Evolutionary conservation across 1,140 invertebrate genomes (phyloP).

Genomic region (Saxidomus purpurata): DNA sequence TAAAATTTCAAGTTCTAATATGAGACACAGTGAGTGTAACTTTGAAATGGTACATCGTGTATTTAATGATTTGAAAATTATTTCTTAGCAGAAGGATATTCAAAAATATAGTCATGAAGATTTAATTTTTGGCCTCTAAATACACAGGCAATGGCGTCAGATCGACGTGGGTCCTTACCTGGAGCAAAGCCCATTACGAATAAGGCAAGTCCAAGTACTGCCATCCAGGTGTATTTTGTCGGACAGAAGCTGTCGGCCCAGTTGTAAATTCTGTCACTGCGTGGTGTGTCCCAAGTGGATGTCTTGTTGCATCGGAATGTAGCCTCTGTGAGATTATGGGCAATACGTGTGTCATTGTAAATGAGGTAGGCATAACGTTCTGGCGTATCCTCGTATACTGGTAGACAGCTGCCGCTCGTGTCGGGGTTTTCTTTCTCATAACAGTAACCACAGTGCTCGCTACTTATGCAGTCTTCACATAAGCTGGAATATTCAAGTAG

Average conservation of each 20-base stretch:
- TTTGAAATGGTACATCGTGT: too few relatives aligned
- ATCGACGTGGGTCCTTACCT: slow-evolving; percentile 85
- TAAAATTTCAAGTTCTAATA: slow-evolving; percentile 66
- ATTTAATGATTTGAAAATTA: too few relatives aligned
- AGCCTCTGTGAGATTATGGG: neutral
- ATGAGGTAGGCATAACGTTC: slow-evolving; percentile 71
- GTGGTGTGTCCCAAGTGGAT: slow-evolving; percentile 48
- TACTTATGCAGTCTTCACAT: slow-evolving; percentile 85
- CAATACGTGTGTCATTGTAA: slow-evolving; percentile 24
- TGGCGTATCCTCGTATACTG: slow-evolving; percentile 68
- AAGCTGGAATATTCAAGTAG: slow-evolving; percentile 75
- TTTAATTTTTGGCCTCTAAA: too few relatives aligned
- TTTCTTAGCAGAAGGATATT: too few relatives aligned
- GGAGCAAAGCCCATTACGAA: slow-evolving; percentile 88
- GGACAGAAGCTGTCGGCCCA: slow-evolving; percentile 88
- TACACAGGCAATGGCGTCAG: too few relatives aligned
- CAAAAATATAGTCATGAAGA: too few relatives aligned
- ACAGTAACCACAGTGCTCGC: slow-evolving; percentile 87
- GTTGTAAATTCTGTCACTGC: slow-evolving; percentile 54
- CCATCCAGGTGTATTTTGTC: slow-evolving; percentile 87
- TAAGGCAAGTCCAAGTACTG: slow-evolving; percentile 86
- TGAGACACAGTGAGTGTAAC: too few relatives aligned
- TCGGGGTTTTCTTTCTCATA: slow-evolving; percentile 74
- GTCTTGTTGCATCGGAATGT: slow-evolving; percentile 71
- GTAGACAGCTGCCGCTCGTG: slow-evolving; percentile 74